A percentile compares a stretch with the other conserved stretches of the same genome.
Evolutionary conservation across 1,140 invertebrate species (phyloP).

Genomic region (Steinernema khuongi): DNA sequence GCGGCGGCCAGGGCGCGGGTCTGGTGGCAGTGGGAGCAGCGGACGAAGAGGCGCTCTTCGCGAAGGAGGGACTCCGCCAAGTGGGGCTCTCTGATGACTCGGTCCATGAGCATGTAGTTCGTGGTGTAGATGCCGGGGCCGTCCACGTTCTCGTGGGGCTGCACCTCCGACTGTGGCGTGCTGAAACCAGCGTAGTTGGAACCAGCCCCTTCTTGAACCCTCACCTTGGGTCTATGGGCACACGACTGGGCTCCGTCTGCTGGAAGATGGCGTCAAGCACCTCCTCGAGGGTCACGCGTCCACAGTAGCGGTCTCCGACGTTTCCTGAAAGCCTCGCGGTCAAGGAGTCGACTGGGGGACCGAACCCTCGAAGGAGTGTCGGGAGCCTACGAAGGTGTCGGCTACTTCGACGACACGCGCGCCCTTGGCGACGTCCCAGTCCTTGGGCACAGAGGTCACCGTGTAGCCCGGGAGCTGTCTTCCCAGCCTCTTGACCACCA

Average conservation of each 20-base stretch:
- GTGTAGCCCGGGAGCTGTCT: slow-evolving; percentile 49
- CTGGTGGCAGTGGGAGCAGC: slow-evolving; percentile 60
- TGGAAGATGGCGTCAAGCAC: slow-evolving; percentile 74
- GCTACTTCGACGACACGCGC: slow-evolving; percentile 55
- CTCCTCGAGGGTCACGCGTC: slow-evolving; percentile 80
- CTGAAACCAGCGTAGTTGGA: slow-evolving; percentile 18
- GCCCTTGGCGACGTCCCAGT: slow-evolving; percentile 45
- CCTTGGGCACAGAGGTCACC: slow-evolving; percentile 51
- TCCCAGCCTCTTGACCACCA: neutral
- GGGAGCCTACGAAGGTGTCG: slow-evolving; percentile 51
- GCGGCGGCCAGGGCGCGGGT: slow-evolving; percentile 59
- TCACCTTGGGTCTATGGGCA: slow-evolving; percentile 42
- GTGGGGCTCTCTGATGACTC: slow-evolving; percentile 49
- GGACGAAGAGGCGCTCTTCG: slow-evolving; percentile 53
- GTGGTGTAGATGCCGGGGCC: slow-evolving; percentile 55
- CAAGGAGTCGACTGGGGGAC: neutral
- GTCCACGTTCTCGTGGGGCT: slow-evolving; percentile 46
- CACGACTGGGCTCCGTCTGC: slow-evolving; percentile 40
- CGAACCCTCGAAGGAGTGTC: slow-evolving; percentile 24
- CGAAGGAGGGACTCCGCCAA: slow-evolving; percentile 47
- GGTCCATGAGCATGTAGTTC: slow-evolving; percentile 53
- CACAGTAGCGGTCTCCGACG: slow-evolving; percentile 44
- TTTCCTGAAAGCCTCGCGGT: slow-evolving; percentile 31
- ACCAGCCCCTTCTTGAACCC: slow-evolving; percentile 64
- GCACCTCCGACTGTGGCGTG: slow-evolving; percentile 36